Percentiles rank a stretch among this genome's conserved stretches.
These are phyloP conservation scores for Ophraella communa DNA, from an alignment of 2,888 invertebrate species.

Conservation along the genomic window DNA sequence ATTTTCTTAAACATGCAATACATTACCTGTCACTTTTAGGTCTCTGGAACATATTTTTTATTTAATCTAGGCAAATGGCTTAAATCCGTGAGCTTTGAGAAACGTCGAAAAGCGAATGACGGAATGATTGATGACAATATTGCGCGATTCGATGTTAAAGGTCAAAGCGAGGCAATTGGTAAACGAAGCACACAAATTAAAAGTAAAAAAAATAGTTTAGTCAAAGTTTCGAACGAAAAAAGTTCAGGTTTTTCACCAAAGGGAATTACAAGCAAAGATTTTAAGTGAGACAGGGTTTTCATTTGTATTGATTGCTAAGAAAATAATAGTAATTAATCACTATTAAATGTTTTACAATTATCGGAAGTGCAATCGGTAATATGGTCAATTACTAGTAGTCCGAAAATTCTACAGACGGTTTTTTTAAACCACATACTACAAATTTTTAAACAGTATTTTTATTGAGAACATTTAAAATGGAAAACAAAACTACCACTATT, in stretches of 20 bases:
- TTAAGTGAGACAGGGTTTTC: neutral
- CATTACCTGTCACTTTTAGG: constrained; percentile 9
- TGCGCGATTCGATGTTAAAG: constrained; percentile 16
- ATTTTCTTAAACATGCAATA: neutral
- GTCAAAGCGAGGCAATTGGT: constrained; percentile 2
- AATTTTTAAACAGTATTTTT: too few species aligned
- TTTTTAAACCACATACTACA: too few species aligned
- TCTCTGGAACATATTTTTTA: constrained; percentile 18
- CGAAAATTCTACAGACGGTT: neutral
- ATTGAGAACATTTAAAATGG: too few species aligned
- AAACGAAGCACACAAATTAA: constrained; percentile 17
- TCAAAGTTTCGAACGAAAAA: neutral
- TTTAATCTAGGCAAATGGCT: constrained; percentile 17
- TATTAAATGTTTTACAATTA: neutral
- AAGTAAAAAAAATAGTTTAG: constrained; percentile 11
- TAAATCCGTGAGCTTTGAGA: constrained; percentile 4
- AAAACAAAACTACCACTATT: too few species aligned
- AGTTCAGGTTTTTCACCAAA: constrained; percentile 1
- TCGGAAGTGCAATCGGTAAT: neutral
- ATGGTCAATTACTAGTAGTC: neutral
- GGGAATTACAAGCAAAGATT: neutral
- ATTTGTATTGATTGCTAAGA: too few species aligned
- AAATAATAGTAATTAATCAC: neutral
- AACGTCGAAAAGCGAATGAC: constrained; percentile 19
- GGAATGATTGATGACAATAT: constrained; percentile 17